Percentiles rank a stretch among this genome's conserved stretches.
Conservation (phyloP, 2,888 invertebrate genomes). For the Drosophila gaucha region DNA sequence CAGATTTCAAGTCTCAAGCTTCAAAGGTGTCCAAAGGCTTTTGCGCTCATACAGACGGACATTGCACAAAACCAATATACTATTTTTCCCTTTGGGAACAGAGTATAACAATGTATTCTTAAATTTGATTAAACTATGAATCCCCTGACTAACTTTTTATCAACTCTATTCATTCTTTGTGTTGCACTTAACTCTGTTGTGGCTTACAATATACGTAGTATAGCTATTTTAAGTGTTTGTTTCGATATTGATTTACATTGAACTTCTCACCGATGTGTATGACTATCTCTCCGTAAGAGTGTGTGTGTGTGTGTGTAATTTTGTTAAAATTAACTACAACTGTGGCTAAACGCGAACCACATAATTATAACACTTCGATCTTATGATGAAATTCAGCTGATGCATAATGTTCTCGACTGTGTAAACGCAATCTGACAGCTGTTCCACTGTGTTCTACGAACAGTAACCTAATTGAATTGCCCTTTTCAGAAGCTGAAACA, state of each 20-base stretch:
- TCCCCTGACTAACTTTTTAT: too few relatives aligned
- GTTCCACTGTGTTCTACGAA: conserved; percentile 1
- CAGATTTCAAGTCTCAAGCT: too few relatives aligned
- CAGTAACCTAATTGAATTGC: background rate
- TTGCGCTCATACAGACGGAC: too few relatives aligned
- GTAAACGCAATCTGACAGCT: conserved; percentile 1
- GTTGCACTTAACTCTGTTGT: too few relatives aligned
- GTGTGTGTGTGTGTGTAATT: background rate
- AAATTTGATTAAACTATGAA: too few relatives aligned
- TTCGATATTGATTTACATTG: background rate
- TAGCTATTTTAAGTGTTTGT: too few relatives aligned
- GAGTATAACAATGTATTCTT: too few relatives aligned
- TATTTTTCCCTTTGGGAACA: too few relatives aligned
- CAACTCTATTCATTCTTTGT: too few relatives aligned
- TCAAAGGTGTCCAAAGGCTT: too few relatives aligned
- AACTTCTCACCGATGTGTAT: background rate
- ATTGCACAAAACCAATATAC: too few relatives aligned
- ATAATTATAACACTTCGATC: background rate
- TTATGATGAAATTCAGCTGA: background rate
- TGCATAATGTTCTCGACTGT: conserved; percentile 12
- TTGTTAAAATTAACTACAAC: conserved; percentile 9
- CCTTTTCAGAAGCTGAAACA: background rate
- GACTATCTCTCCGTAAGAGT: too few relatives aligned
- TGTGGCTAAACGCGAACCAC: background rate
- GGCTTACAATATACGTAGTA: background rate